Evolutionary conservation across 2,113 vertebrate genomes (phyloP).

Genomic region (Tenebrosternarchus preto): DNA sequence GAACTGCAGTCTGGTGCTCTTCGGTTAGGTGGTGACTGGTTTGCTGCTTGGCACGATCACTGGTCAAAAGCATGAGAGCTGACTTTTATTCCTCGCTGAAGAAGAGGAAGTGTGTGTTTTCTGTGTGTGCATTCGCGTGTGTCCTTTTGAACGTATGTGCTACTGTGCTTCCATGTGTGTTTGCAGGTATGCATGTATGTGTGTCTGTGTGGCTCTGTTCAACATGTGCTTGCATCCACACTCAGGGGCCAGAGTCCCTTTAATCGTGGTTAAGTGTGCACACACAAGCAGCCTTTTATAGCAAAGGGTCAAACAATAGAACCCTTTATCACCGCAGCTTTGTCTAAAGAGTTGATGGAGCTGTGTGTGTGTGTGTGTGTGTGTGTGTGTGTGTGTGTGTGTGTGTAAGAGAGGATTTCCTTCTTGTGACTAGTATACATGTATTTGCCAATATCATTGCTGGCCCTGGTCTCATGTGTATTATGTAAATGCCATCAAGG

Average conservation of each 20-base stretch:
- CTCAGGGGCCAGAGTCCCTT: slow-evolving; percentile 26
- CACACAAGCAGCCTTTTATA: slow-evolving; percentile 31
- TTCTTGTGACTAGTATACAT: not conserved
- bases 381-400: slow-evolving; percentile 6
- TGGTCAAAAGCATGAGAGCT: not conserved
- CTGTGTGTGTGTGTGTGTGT: slow-evolving; percentile 5
- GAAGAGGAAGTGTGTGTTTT: not conserved
- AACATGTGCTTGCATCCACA: slow-evolving; percentile 19
- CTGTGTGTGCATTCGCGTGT: not conserved
- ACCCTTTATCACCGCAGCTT: slow-evolving; percentile 36
- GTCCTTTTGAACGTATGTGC: not conserved
- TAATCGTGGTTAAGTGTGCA: slow-evolving; percentile 35
- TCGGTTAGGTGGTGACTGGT: not conserved
- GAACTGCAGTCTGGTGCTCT: not conserved
- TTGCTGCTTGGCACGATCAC: not conserved
- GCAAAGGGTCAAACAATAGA: slow-evolving; percentile 18
- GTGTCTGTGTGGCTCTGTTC: not conserved
- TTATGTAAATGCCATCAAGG: not conserved
- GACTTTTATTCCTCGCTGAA: not conserved
- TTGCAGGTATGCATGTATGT: not conserved
- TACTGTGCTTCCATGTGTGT: not conserved
- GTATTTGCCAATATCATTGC: not conserved
- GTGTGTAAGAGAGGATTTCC: not conserved
- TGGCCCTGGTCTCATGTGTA: not conserved
- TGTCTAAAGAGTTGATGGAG: slow-evolving; percentile 30